phyloP scores from a whole-genome alignment of 2,797 vertebrate species.

The Lutjanus campechanus region DNA sequence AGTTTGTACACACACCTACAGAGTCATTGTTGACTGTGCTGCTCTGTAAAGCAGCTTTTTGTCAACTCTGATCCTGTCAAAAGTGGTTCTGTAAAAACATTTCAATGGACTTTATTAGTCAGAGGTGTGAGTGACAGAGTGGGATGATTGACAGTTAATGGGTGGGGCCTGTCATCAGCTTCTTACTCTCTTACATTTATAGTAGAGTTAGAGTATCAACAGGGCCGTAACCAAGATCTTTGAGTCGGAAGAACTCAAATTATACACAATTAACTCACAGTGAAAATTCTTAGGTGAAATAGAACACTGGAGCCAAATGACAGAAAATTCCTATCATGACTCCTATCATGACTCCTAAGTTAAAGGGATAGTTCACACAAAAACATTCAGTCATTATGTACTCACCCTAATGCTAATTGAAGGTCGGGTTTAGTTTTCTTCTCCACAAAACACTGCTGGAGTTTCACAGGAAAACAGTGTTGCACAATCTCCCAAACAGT shows the following conservation, averaged over 20 bases:
- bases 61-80: background rate
- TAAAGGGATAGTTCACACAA: too few relatives aligned
- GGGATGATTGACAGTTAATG: conserved; percentile 23
- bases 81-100: background rate
- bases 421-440: too few relatives aligned
- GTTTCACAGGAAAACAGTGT: too few relatives aligned
- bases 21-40: background rate
- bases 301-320: too few relatives aligned
- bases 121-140: conserved; percentile 15
- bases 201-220: background rate
- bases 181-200: background rate
- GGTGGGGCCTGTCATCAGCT: background rate
- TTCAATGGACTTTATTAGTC: background rate
- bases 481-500: too few relatives aligned
- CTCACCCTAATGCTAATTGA: too few relatives aligned
- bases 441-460: too few relatives aligned
- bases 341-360: too few relatives aligned
- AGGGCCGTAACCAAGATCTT: background rate
- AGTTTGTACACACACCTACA: background rate
- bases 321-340: too few relatives aligned
- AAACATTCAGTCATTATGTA: too few relatives aligned
- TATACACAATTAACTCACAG: too few relatives aligned
- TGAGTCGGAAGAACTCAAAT: background rate
- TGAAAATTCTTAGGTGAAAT: too few relatives aligned
- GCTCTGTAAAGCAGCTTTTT: background rate